Evolutionary conservation across 2,888 invertebrate genomes (phyloP), one percentile per base, ranked within the genome.

Genomic region (Tetropium fuscum): DNA sequence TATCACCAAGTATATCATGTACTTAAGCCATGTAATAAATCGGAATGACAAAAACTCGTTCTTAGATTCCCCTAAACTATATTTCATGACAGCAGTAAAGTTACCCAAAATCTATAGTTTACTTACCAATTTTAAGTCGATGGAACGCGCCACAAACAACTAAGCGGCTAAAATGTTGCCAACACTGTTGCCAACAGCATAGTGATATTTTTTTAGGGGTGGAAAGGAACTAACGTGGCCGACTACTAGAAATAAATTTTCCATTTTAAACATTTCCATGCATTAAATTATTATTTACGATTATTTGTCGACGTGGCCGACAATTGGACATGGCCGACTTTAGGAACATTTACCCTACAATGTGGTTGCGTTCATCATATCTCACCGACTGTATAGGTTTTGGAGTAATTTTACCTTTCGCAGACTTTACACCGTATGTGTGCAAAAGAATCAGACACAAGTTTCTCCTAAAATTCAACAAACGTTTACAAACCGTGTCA

Each of bases 311-410:
- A 20, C 10, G 19, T 51, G 40, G 40, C 19, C 51, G 51, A 43
- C 22, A 43, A 53, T 13, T 53, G 32, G 20, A 53, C 20, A 13
- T n/a, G 53, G 53, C 41, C 34, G 53, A 53, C 27, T 4, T 27
- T 43, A 47, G 40, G 47, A n/a, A 32, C 44, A 27, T 49, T 49
- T 49, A 49, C 38, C 38, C 36, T 48, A 36, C n/a, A n/a, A n/a
- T n/a, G n/a, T n/a, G n/a, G n/a, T n/a, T n/a, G n/a, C n/a, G n/a
- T n/a, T n/a, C n/a, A n/a, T n/a, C n/a, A n/a, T n/a, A n/a, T n/a
- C n/a, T n/a, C n/a, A n/a, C n/a, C n/a, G n/a, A n/a, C n/a, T n/a
- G n/a, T n/a, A n/a, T n/a, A n/a, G n/a, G n/a, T n/a, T n/a, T n/a
- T n/a, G n/a, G n/a, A n/a, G n/a, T n/a, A n/a, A n/a, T n/a, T n/a